Conservation (phyloP, 2,113 vertebrate species). For the Procavia capensis region DNA sequence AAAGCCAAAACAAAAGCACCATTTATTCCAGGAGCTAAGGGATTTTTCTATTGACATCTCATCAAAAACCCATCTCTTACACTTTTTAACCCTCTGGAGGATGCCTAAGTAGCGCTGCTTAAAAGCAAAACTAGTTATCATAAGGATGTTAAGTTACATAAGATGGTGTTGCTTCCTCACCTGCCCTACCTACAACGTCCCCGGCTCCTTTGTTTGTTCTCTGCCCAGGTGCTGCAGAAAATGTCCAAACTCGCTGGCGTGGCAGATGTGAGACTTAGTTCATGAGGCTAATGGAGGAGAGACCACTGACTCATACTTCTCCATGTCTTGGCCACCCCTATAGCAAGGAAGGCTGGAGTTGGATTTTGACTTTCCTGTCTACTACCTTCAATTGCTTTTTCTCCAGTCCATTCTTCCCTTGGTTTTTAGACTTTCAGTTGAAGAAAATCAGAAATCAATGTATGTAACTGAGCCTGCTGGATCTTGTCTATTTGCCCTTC, state of each 20-base stretch:
- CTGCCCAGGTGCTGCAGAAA: neutral
- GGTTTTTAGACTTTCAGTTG: neutral
- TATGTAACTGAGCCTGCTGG: neutral
- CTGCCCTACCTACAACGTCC: neutral
- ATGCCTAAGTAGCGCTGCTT: constrained; percentile 58
- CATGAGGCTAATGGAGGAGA: neutral
- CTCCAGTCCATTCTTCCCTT: neutral
- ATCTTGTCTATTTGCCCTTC: neutral
- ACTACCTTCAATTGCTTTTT: neutral
- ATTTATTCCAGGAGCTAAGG: constrained; percentile 62
- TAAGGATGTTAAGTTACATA: constrained; percentile 23
- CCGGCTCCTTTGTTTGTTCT: constrained; percentile 36
- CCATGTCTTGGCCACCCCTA: neutral
- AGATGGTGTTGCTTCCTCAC: neutral
- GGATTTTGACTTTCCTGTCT: neutral
- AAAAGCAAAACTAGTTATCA: constrained; percentile 65
- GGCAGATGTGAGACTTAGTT: neutral
- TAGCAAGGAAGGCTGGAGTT: neutral
- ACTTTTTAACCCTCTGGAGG: constrained; percentile 64
- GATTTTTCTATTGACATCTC: constrained; percentile 63
- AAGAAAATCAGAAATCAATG: neutral
- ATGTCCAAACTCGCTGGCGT: neutral
- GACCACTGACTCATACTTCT: neutral
- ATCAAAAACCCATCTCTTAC: constrained; percentile 42
- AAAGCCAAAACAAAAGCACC: constrained; percentile 67